Evolutionary conservation across 2,797 vertebrate species (phyloP), one percentile per base, ranked within the genome.

Genomic region (Acropternis orthonyx): DNA sequence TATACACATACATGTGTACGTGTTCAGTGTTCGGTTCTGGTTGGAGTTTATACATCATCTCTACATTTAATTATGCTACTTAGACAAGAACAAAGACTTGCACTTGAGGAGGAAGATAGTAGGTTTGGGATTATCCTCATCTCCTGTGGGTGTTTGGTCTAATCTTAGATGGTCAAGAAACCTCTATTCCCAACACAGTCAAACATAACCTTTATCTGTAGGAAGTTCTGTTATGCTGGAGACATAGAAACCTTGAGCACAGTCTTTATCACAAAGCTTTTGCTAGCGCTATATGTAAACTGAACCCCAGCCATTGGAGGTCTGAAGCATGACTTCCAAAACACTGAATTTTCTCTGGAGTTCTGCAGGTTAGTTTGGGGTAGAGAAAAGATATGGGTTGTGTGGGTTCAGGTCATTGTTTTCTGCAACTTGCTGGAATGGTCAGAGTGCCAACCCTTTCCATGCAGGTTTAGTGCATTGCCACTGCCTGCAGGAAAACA

Each of bases 101-200:
- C 16, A 36, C 48, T 94, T 56, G 24, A 81, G 65, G 23, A 86
- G 20, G 32, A 93, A 87, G 36, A 79, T 13, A 65, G 59, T 14
- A 58, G 44, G 37, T 79, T 77, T 78, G 68, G 56, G 61, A 74
- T 92, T 85, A 85, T 65, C 68, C 68, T 72, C 28, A 43, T 79
- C 85, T 95, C 51, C 37, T 77, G 44, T 71, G 56, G 13, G 17
- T 67, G 44, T 68, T 89, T 12, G 2, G 36, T 71, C 63, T 91
- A 79, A 85, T 89, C 77, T 92, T 76, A 89, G 69, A 88, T 62
- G 90, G 34, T 84, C 81, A 93, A 92, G 65, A 85, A 94, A 95
- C 26, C 30, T 80, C 72, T 74, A 7, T 65, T 83, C 22, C 36
- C 34, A 76, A 91, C 56, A 80, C 23, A 85, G 72, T 27, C 67